phyloP scores from a whole-genome alignment of 2,113 vertebrate species.

The Ptyas mucosa region DNA sequence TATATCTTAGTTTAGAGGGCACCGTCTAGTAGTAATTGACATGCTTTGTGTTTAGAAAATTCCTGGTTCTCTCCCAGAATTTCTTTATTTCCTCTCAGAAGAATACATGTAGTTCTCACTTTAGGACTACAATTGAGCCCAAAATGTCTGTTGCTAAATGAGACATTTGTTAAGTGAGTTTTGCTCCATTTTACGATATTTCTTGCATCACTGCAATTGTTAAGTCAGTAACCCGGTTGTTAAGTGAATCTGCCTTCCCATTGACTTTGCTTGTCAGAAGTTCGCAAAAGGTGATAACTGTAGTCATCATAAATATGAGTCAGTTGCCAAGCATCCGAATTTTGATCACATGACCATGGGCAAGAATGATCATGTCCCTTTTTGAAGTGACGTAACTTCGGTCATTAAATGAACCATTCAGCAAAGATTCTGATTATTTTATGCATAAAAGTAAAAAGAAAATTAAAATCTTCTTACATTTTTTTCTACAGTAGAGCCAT shows the following conservation, averaged over 20 bases:
- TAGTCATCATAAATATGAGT: background rate
- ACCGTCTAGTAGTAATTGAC: background rate
- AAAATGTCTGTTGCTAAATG: background rate
- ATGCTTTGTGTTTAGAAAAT: background rate
- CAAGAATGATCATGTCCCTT: background rate
- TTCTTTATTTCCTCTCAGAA: background rate
- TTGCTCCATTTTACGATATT: background rate
- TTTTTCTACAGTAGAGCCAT: background rate
- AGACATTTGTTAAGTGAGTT: background rate
- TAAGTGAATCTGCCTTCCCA: background rate
- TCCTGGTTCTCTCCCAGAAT: background rate
- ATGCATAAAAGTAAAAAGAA: background rate
- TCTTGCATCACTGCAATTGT: background rate
- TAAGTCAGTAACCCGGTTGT: background rate
- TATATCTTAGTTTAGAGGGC: background rate
- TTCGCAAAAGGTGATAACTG: background rate
- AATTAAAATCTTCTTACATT: background rate
- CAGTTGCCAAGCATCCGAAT: background rate
- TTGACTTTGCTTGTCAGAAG: background rate
- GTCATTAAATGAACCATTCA: background rate
- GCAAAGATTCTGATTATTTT: background rate
- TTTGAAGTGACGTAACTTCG: background rate
- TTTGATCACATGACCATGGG: background rate
- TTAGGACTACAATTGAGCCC: background rate
- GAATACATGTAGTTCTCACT: background rate